Evolutionary conservation across 2,888 invertebrate genomes (phyloP), one percentile per base, ranked within the genome.

Genomic region (Apodemia duryi): DNA sequence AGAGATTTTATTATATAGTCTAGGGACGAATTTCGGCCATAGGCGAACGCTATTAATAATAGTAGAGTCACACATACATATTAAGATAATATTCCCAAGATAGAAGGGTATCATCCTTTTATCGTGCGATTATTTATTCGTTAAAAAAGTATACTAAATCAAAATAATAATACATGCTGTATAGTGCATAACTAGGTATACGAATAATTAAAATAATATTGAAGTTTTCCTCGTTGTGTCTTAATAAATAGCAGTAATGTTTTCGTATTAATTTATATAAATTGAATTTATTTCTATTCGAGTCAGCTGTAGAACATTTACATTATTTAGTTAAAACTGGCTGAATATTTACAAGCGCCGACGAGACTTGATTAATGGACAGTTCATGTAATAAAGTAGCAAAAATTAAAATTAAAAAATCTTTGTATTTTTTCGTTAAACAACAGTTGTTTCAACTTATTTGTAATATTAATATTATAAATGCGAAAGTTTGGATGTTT

Each of bases 251-350:
- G 32, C 11, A 29, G 29, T 57, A 57, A 57, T 32, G 57, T 57
- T 57, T 49, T 54, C 57, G 11, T 57, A 57, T 57, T 32, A 49
- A 49, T 49, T n/a, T 49, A 32, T 57, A 57, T 57, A 32, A 57
- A 57, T 32, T 57, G 32, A 32, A 57, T 57, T 32, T 10, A 57
- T 57, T 57, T 57, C 57, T 32, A 32, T 49, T 57, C 29, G 57
- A 32, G 32, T 57, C 57, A 57, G 11, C 13, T 32, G 57, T 13
- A 7, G 7, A 54, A 32, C 32, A 57, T 57, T 57, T 57, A 57
- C 13, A 57, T 57, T 57, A 57, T 57, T 57, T 57, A 57, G 57
- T 57, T 57, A 13, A 57, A 57, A 57, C 57, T 49, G 49, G 46
- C 46, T 57, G 29, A 57, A 57, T 11, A 57, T 10, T 57, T 32